Percentiles rank a stretch among this genome's conserved stretches.
Conservation (phyloP, 2,113 vertebrate genomes). For the Oceanodroma tethys region DNA sequence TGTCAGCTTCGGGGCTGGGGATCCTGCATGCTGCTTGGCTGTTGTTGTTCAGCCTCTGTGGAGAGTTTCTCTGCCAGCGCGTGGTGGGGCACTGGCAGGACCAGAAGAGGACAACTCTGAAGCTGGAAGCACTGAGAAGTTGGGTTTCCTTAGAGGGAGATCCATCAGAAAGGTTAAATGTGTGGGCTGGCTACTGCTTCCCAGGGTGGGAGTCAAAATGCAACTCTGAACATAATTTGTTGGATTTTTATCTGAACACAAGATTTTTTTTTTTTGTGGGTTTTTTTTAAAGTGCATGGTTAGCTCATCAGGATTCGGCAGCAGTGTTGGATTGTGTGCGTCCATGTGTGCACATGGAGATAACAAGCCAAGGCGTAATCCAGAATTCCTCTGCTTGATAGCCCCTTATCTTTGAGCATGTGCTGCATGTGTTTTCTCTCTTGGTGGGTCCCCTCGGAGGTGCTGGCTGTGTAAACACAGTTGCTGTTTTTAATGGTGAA, state of each 20-base stretch:
- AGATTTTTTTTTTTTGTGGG: not conserved
- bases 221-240: not conserved
- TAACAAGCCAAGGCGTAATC: not conserved
- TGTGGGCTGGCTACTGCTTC: not conserved
- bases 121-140: not conserved
- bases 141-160: not conserved
- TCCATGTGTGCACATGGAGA: not conserved
- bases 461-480: not conserved
- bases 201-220: not conserved
- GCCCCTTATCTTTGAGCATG: constrained; percentile 26
- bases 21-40: not conserved
- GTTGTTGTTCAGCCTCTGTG: not conserved
- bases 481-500: not conserved
- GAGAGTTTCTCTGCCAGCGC: not conserved
- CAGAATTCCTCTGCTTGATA: not conserved
- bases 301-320: not conserved
- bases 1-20: fast-evolving
- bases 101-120: not conserved
- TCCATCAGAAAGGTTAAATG: not conserved
- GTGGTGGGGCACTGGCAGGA: not conserved
- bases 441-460: not conserved
- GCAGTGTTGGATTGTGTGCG: not conserved
- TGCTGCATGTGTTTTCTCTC: not conserved
- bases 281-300: not conserved
- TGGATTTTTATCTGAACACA: not conserved